Base-by-base conservation (phyloP, 2,888 invertebrate genomes). In the Eudemis profundana region DNA sequence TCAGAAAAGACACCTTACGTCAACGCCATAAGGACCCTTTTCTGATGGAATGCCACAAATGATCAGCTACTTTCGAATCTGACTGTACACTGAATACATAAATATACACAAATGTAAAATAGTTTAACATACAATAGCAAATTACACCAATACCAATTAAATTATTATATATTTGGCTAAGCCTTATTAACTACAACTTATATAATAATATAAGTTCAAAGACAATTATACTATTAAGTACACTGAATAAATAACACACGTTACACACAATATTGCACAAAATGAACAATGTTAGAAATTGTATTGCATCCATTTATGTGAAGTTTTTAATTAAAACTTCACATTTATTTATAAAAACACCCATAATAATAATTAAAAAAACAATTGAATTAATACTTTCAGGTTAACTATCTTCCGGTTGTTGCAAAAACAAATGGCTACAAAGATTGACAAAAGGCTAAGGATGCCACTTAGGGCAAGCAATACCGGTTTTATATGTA, bases 251-350 rank as follows among this genome's bases (percentile, higher is more conserved):
- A 51, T 61, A 71, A 68, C 69, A 73, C 71, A 69, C n/a, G n/a
- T n/a, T n/a, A n/a, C 69, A 69, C 67, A 66, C 63, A 56, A 57
- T 75, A 77, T 77, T 77, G 73, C 72, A 75, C 73, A 70, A 72
- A 71, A 68, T 59, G 56, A 70, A 70, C 63, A 59, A 33, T 36
- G 7, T 40, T 29, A 21, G 19, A 63, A 27, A 42, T 27, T 27
- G 15, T 36, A 56, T 63, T 63, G 49, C 56, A 49, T 15, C 51
- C 19, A 36, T 27, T 42, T 10, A 44, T 3, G 1, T 61, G 42
- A n/a, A 56, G 29, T 61, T 38, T 33, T 12, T 33, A 2, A 8
- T 14, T 23, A 15, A 49, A 8, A 10, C 15, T 27, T 27, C 14
- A 49, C n/a, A n/a, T n/a, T n/a, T n/a, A n/a, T 23, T 23, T 23